Percentiles rank a stretch among this genome's conserved stretches.
These are phyloP conservation scores for Scaptomyza polygonia DNA, from an alignment of 2,888 invertebrate species.

Conservation along the genomic window DNA sequence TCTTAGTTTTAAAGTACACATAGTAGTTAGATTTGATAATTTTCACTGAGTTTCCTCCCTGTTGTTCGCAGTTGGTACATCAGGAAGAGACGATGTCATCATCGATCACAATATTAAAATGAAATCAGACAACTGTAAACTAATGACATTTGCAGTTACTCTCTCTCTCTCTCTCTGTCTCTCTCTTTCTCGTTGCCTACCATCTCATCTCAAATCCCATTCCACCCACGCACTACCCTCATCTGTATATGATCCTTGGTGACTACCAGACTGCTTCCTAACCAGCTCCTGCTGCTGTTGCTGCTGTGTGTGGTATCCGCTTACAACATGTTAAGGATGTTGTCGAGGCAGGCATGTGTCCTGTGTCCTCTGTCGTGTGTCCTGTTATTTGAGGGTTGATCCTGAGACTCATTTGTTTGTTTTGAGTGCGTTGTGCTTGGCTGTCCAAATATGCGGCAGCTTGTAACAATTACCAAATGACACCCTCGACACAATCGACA, in stretches of 20 bases:
- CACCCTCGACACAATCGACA: constrained; percentile 72
- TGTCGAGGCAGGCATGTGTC: constrained; percentile 28
- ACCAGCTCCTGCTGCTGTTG: constrained; percentile 4
- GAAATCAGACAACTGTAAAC: constrained; percentile 82
- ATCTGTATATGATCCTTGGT: constrained; percentile 28
- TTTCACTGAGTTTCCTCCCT: background rate
- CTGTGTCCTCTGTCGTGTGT: background rate
- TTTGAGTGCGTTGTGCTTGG: constrained; percentile 67
- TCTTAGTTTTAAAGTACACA: background rate
- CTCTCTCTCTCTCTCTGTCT: background rate
- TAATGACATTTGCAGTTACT: constrained; percentile 72
- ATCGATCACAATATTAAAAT: constrained; percentile 72
- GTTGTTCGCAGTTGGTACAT: background rate
- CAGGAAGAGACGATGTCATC: constrained; percentile 49
- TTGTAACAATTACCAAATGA: constrained; percentile 80
- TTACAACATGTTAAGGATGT: constrained; percentile 52
- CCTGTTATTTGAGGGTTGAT: constrained; percentile 54
- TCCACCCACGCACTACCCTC: constrained; percentile 15
- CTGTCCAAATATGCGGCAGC: constrained; percentile 79
- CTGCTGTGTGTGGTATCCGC: constrained; percentile 56
- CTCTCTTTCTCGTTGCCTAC: background rate
- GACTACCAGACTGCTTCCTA: constrained; percentile 17
- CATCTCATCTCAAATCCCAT: constrained; percentile 1
- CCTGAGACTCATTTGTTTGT: constrained; percentile 67
- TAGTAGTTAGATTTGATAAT: background rate